A percentile compares a stretch with the other conserved stretches of the same genome.
Conservation (phyloP, 2,797 vertebrate genomes). For the Semotilus atromaculatus region DNA sequence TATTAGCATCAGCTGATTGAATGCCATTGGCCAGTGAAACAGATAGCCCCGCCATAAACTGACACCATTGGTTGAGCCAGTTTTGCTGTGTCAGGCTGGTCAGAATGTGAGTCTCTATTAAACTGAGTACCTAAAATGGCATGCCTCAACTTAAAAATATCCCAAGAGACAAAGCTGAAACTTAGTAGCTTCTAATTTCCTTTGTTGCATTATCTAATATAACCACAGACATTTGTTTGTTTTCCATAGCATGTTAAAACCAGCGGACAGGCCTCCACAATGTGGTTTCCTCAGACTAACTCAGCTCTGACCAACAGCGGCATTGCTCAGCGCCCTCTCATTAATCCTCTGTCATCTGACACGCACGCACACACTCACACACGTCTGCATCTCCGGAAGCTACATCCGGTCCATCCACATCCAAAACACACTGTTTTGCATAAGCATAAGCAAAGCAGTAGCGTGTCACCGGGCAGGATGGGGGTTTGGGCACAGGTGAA, state of each 20-base stretch:
- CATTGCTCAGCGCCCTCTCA: slow-evolving; percentile 15
- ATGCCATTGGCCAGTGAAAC: neutral
- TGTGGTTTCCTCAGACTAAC: slow-evolving; percentile 29
- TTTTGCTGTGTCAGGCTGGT: neutral
- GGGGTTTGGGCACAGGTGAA: slow-evolving; percentile 37
- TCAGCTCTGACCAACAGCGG: slow-evolving; percentile 21
- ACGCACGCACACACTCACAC: slow-evolving; percentile 17
- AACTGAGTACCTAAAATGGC: neutral
- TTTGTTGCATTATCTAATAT: slow-evolving; percentile 13
- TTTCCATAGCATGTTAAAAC: slow-evolving; percentile 42
- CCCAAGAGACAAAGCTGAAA: neutral
- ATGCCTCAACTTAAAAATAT: neutral
- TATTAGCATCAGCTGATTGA: neutral
- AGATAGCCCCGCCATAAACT: neutral
- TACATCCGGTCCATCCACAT: slow-evolving; percentile 63
- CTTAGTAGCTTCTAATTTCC: slow-evolving; percentile 18
- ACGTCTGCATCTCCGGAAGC: slow-evolving; percentile 45
- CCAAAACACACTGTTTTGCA: slow-evolving; percentile 64
- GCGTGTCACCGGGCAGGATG: slow-evolving; percentile 34
- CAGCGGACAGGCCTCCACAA: slow-evolving; percentile 17
- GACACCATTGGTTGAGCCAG: neutral
- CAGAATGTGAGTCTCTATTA: neutral
- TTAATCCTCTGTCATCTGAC: slow-evolving; percentile 49
- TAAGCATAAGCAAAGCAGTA: slow-evolving; percentile 62
- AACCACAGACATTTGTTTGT: slow-evolving; percentile 28